These are phyloP conservation scores for Petrolisthes cinctipes DNA, from an alignment of 2,888 invertebrate species.

Conservation along the genomic window DNA sequence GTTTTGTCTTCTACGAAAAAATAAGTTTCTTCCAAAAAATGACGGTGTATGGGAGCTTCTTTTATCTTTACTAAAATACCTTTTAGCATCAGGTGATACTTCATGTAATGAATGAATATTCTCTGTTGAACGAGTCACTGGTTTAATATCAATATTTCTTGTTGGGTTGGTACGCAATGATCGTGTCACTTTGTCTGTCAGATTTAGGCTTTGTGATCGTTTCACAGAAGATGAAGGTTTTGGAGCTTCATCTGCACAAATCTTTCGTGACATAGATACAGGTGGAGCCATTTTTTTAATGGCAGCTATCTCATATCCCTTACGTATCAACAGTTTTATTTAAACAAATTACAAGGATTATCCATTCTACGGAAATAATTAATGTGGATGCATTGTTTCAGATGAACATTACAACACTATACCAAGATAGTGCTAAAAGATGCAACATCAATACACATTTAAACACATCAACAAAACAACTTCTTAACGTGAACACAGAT, in stretches of 20 bases:
- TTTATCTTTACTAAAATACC: not conserved
- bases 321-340: not conserved
- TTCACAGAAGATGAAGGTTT: not conserved
- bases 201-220: slow-evolving; percentile 40
- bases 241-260: not conserved
- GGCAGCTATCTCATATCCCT: not conserved
- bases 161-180: too few relatives aligned
- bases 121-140: too few relatives aligned
- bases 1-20: slow-evolving; percentile 14
- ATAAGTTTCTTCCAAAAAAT: not conserved
- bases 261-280: slow-evolving; percentile 18
- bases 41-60: not conserved
- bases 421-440: too few relatives aligned
- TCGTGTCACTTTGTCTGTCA: not conserved
- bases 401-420: too few relatives aligned
- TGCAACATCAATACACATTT: too few relatives aligned
- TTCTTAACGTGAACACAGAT: not conserved
- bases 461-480: too few relatives aligned
- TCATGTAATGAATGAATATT: too few relatives aligned
- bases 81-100: too few relatives aligned
- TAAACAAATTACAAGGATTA: not conserved
- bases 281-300: slow-evolving; percentile 42
- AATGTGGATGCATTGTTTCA: too few relatives aligned
- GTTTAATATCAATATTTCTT: too few relatives aligned
- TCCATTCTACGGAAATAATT: too few relatives aligned